These are phyloP conservation scores for Papilio demoleus DNA, from an alignment of 2,888 invertebrate species.

Conservation along the genomic window DNA sequence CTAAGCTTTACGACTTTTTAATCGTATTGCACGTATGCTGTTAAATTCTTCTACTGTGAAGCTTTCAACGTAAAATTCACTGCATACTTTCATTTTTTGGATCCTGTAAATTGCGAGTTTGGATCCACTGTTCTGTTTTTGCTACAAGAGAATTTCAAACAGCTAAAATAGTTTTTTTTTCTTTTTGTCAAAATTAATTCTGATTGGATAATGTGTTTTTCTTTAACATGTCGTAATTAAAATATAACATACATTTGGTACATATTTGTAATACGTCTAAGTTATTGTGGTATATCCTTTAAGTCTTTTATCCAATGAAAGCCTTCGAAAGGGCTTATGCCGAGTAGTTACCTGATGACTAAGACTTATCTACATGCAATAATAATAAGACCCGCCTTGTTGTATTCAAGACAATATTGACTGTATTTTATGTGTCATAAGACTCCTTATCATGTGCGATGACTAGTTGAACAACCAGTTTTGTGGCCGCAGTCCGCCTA, in stretches of 20 bases:
- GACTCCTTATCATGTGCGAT: slow-evolving; percentile 51
- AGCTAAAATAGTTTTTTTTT: no score
- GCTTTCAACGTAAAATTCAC: not conserved
- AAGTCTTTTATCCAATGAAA: slow-evolving; percentile 30
- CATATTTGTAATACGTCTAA: no score
- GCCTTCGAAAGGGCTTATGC: slow-evolving; percentile 27
- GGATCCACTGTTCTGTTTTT: no score
- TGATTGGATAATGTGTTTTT: no score
- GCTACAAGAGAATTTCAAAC: no score
- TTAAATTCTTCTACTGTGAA: not conserved
- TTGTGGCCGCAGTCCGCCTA: slow-evolving; percentile 66
- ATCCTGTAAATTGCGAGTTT: not conserved
- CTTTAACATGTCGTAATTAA: no score
- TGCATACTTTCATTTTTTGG: not conserved
- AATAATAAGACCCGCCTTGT: slow-evolving; percentile 49
- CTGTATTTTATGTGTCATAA: slow-evolving; percentile 50
- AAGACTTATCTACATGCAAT: slow-evolving; percentile 58
- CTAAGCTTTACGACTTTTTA: slow-evolving; percentile 26
- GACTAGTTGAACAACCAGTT: slow-evolving; percentile 65
- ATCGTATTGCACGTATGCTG: not conserved
- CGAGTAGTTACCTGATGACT: slow-evolving; percentile 55
- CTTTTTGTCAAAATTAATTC: no score
- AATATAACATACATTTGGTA: no score
- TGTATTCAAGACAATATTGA: slow-evolving; percentile 49
- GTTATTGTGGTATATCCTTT: no score